Conservation (phyloP, 1,140 invertebrate species). For the Metopolophium dirhodum region DNA sequence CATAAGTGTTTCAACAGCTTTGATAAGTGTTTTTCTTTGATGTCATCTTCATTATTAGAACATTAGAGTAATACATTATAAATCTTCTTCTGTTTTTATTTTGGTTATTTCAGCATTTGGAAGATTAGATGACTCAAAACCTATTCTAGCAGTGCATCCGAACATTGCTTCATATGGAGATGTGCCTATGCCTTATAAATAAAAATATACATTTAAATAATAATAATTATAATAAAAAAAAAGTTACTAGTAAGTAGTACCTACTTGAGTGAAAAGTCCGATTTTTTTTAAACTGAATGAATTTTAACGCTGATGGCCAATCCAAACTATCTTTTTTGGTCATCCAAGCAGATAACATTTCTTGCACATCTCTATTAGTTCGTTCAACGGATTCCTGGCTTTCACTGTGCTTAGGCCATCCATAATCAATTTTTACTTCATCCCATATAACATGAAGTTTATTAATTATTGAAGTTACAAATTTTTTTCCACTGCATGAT, state of each 20-base stretch:
- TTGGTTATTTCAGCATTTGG: neutral
- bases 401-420: slow-evolving; percentile 61
- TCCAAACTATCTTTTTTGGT: slow-evolving; percentile 60
- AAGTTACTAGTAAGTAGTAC: slow-evolving; percentile 7
- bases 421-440: slow-evolving; percentile 59
- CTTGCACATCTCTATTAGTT: slow-evolving; percentile 62
- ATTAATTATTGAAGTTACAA: slow-evolving; percentile 40
- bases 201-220: neutral
- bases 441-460: slow-evolving; percentile 53
- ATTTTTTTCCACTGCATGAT: slow-evolving; percentile 41
- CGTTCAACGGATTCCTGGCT: slow-evolving; percentile 62
- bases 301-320: slow-evolving; percentile 61
- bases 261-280: slow-evolving; percentile 60
- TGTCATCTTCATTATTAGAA: neutral
- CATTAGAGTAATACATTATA: neutral
- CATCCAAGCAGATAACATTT: slow-evolving; percentile 63
- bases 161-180: neutral
- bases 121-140: neutral
- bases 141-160: neutral
- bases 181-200: neutral
- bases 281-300: slow-evolving; percentile 62
- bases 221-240: neutral
- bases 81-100: neutral
- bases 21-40: neutral
- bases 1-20: neutral